Evolutionary conservation across 2,797 vertebrate species (phyloP).

Genomic region (Fistularia tabacaria): DNA sequence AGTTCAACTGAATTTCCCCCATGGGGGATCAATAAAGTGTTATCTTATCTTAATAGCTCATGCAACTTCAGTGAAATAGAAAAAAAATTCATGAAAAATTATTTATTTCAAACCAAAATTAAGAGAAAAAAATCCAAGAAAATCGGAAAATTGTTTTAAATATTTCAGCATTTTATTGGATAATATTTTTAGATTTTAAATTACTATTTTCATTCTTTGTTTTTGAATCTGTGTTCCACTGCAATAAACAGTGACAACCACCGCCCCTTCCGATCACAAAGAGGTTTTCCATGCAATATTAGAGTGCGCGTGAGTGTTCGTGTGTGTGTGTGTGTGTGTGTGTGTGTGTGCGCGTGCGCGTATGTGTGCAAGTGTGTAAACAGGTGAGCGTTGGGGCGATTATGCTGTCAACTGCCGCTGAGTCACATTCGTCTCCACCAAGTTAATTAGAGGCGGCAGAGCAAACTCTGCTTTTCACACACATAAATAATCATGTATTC

Average conservation of each 20-base stretch:
- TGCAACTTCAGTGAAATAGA: no score
- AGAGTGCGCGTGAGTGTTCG: neutral
- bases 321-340: conserved; percentile 6
- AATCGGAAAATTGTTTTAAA: no score
- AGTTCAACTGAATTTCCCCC: no score
- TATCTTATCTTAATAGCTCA: no score
- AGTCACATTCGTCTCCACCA: conserved; percentile 64
- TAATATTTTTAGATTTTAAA: no score
- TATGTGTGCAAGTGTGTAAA: conserved; percentile 41
- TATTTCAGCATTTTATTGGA: no score
- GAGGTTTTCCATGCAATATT: conserved; percentile 41
- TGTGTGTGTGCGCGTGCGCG: neutral
- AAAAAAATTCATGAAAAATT: no score
- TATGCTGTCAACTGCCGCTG: conserved; percentile 70
- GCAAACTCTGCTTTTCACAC: conserved; percentile 53
- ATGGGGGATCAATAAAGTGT: no score
- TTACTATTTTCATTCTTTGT: no score
- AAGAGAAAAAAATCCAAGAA: no score
- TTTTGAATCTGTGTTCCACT: conserved; percentile 39
- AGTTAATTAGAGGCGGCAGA: conserved; percentile 70
- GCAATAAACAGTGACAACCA: conserved; percentile 28
- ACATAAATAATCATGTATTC: conserved; percentile 17
- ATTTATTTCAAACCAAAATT: no score
- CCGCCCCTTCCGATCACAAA: conserved; percentile 2
- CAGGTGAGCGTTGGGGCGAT: conserved; percentile 64